Base-by-base conservation (phyloP, 1,140 invertebrate genomes). In the Anthonomus grandis region DNA sequence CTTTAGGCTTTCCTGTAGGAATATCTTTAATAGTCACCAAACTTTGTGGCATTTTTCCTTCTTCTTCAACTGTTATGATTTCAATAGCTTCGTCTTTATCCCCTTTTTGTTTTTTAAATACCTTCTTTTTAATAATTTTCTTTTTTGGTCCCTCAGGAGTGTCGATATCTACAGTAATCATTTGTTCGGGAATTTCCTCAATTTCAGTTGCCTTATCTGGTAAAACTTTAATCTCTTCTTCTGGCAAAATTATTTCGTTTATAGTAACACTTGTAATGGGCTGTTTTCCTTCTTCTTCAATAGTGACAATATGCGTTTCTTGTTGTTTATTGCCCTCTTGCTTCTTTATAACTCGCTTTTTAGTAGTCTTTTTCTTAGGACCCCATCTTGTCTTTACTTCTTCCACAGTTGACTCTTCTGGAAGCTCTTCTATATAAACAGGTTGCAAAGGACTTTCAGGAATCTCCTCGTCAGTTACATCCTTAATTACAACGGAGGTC, bases 201-300 rank as follows among this genome's bases (percentile, higher is more conserved):
- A 70, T 44, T 34, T 54, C 12, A 64, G 27, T 25, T 9, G 13
- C 19, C 45, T 64, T 25, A 24, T 44, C 23, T 15, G 51, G 45
- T 17, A 47, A 36, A 21, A 36, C 27, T 25, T 65, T 70, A 4
- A 70, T 49, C 53, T 75, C 68, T 42, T 73, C 67, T 39, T 60
- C 4, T 67, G 56, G 34, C 22, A 57, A 18, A 3, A 71, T 59
- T 31, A 52, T 62, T 66, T 80, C 76, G 27, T 67, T 49, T 15
- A 67, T 60, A 53, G 62, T 70, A 51, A 74, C 73, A 21, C 65
- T 67, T 19, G 63, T 72, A 64, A 65, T 37, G 10, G 69, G 68
- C 66, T 70, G 58, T 64, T 75, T 69, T 50, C 68, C 70, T 66
- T 77, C 71, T 64, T 76, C 74, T 66, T 76, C 72, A 24, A 76